A percentile compares a stretch with the other conserved stretches of the same genome.
Conservation (phyloP, 1,140 invertebrate genomes). For the Choristoneura fumiferana region DNA sequence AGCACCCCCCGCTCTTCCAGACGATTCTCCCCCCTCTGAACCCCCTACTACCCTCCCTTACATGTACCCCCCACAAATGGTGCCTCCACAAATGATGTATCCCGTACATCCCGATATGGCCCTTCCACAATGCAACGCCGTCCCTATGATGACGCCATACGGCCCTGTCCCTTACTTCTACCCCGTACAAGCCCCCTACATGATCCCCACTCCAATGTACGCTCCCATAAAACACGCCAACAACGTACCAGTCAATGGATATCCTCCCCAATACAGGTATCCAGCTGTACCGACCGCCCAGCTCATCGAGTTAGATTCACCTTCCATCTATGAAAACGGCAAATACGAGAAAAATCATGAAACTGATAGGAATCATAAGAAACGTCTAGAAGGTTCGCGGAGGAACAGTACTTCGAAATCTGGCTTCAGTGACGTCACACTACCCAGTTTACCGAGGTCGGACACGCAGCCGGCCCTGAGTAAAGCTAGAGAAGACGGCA, state of each 20-base stretch:
- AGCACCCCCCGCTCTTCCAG: conserved; percentile 36
- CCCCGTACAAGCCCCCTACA: conserved; percentile 68
- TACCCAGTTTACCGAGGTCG: conserved; percentile 65
- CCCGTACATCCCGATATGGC: conserved; percentile 44
- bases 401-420: conserved; percentile 63
- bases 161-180: conserved; percentile 63
- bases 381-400: conserved; percentile 48
- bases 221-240: conserved; percentile 68
- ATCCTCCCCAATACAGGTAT: conserved; percentile 58
- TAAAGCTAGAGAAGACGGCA: conserved; percentile 79
- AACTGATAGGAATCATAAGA: conserved; percentile 37
- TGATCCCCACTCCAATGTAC: conserved; percentile 69
- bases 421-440: conserved; percentile 55
- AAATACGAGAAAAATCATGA: conserved; percentile 56
- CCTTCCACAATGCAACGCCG: conserved; percentile 43
- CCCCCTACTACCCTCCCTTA: conserved; percentile 47
- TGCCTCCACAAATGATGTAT: conserved; percentile 53
- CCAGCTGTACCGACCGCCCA: conserved; percentile 81
- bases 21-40: conserved; percentile 38
- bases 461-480: conserved; percentile 70
- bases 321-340: conserved; percentile 65
- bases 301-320: conserved; percentile 85
- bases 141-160: conserved; percentile 59
- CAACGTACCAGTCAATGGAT: conserved; percentile 69
- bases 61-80: conserved; percentile 38